These are phyloP conservation scores for Lasioglossum zephyrum DNA, from an alignment of 2,888 invertebrate species.

Conservation along the genomic window DNA sequence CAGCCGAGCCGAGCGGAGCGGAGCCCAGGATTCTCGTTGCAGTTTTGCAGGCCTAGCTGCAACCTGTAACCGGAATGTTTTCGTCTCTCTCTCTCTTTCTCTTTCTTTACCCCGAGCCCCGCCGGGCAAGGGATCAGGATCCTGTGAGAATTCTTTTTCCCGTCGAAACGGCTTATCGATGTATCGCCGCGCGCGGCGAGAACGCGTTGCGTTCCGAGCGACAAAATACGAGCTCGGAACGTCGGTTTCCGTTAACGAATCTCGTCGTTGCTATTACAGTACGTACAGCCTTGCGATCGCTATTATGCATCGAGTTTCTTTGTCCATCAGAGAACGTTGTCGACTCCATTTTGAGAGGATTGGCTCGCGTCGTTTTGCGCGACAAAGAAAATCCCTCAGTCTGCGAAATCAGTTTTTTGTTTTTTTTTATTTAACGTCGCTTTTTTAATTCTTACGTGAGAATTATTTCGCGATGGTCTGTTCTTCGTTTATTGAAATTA, in stretches of 20 bases:
- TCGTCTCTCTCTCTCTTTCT: not conserved
- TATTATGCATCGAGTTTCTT: not conserved
- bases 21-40: constrained; percentile 7
- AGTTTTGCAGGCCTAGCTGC: not conserved
- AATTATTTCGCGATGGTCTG: not conserved
- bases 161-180: constrained; percentile 11
- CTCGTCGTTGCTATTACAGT: not conserved
- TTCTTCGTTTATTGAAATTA: not conserved
- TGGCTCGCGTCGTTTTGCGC: not conserved
- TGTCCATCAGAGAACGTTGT: not conserved
- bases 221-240: not conserved
- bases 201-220: not conserved
- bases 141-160: constrained; percentile 10
- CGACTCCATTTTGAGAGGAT: not conserved
- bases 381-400: not conserved
- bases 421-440: too few species aligned
- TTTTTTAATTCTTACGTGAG: too few species aligned
- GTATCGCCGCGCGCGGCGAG: not conserved
- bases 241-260: not conserved
- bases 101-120: not conserved
- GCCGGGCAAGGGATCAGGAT: constrained; percentile 2
- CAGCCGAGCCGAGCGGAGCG: constrained; percentile 9
- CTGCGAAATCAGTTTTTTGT: not conserved
- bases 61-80: constrained; percentile 8
- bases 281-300: not conserved